Evolutionary conservation across 1,140 invertebrate species (phyloP), one percentile per base, ranked within the genome.

Genomic region (Psix sp.): DNA sequence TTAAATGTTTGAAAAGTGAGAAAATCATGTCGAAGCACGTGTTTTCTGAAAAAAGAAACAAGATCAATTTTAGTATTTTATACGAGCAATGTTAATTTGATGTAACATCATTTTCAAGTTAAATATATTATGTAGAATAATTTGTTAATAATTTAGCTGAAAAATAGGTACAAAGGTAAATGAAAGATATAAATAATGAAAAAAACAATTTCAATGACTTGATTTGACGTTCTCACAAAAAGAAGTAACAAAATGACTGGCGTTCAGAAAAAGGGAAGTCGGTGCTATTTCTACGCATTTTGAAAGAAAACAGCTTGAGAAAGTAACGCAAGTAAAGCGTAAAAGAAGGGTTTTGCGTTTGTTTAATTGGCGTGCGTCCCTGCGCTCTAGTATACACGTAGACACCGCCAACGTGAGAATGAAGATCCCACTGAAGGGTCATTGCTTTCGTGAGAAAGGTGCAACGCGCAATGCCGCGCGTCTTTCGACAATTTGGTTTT

Each of bases 361-460:
- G n/a, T 56, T 56, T 56, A 56, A 56, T 56, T 45, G 52, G 39
- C 39, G 26, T 35, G 39, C 39, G 52, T 56, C 15, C 26, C 31
- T 18, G 13, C 36, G 39, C 39, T 56, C 39, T 35, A 35, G 51
- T 35, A 35, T 56, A 56, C 51, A 31, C 26, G 52, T 43, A n/a
- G n/a, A 43, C 52, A 7, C 26, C 51, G 51, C 16, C 52, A 43
- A 57, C 40, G 54, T 59, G 54, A 59, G 54, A 59, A 59, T 59
- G 42, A 59, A 46, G 43, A 45, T 33, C 54, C 21, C 21, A 26
- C 11, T 16, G 31, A 59, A 57, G 33, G 54, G 54, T 59, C 54
- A 59, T 59, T 59, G 54, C 54, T 59, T 59, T 38, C 42, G 54
- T 59, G 54, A 59, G 54, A 59, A 59, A 59, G 54, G 54, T 39